A percentile compares a stretch with the other conserved stretches of the same genome.
Conservation (phyloP, 1,140 invertebrate species). For the Scaptomyza montana region DNA sequence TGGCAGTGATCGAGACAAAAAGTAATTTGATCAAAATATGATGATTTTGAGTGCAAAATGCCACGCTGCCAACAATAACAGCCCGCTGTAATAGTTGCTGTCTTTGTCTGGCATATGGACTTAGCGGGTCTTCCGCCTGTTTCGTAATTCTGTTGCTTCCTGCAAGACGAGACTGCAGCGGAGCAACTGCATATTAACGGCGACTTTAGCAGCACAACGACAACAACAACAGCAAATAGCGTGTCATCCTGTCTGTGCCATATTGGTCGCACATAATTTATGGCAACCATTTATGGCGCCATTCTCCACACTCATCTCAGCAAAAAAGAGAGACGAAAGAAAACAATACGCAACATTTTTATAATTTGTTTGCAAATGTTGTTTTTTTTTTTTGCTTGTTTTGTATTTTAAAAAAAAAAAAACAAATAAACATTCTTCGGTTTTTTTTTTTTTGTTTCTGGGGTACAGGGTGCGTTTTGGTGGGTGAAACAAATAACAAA, state of each 20-base stretch:
- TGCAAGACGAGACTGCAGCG: conserved; percentile 14
- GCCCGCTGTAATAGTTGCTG: conserved; percentile 16
- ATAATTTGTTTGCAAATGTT: conserved; percentile 2
- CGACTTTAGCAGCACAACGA: not conserved
- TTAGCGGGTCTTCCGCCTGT: conserved; percentile 35
- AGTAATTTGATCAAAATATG: conserved; percentile 45
- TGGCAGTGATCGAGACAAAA: conserved; percentile 28
- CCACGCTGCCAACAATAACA: conserved; percentile 32
- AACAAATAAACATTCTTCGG: not conserved
- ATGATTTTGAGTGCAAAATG: conserved; percentile 39
- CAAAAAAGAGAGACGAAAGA: not conserved
- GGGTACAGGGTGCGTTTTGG: not conserved
- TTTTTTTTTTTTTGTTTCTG: not conserved
- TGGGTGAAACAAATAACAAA: not conserved
- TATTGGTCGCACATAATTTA: conserved; percentile 25
- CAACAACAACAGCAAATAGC: conserved; percentile 3
- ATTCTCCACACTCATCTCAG: conserved; percentile 11
- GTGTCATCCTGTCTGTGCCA: conserved; percentile 29
- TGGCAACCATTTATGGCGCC: conserved; percentile 27
- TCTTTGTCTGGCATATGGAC: conserved; percentile 10
- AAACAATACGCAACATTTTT: conserved; percentile 4
- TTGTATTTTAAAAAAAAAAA: conserved; percentile 11
- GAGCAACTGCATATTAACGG: not conserved
- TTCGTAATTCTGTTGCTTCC: conserved; percentile 40
- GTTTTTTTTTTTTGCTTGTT: conserved; percentile 10